Conservation (phyloP, 1,140 invertebrate species). For the Drepana arcuata region DNA sequence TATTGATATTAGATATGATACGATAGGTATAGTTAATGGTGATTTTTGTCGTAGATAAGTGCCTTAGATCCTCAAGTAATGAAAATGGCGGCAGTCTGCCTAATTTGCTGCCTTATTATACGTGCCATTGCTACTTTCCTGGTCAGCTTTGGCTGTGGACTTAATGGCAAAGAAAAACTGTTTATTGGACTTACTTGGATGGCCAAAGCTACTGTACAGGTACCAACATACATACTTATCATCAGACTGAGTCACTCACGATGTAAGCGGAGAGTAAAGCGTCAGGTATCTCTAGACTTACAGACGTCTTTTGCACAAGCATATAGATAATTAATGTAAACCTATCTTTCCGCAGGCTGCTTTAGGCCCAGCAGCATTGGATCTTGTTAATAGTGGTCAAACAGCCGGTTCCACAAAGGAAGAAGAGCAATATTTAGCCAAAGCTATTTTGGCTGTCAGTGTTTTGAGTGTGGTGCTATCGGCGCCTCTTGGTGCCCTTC, state of each 20-base stretch:
- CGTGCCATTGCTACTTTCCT: constrained; percentile 77
- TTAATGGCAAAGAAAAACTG: constrained; percentile 89
- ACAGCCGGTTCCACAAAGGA: constrained; percentile 20
- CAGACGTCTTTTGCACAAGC: constrained; percentile 16
- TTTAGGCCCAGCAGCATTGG: constrained; percentile 83
- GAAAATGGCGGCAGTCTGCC: constrained; percentile 74
- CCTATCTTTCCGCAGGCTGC: constrained; percentile 76
- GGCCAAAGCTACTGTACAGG: constrained; percentile 93
- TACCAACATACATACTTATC: too few species aligned
- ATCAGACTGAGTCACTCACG: too few species aligned
- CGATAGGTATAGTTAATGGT: too few species aligned
- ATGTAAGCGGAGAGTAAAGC: too few species aligned
- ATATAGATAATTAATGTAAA: neutral
- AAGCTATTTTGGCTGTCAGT: constrained; percentile 76
- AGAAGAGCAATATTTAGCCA: constrained; percentile 35
- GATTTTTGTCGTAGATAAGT: too few species aligned
- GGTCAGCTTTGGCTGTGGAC: constrained; percentile 79
- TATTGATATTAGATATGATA: too few species aligned
- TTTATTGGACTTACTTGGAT: constrained; percentile 93
- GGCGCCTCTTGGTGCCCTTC: constrained; percentile 89
- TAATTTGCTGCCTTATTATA: constrained; percentile 73
- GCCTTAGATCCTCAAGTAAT: constrained; percentile 78
- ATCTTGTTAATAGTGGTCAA: constrained; percentile 72
- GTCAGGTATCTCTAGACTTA: too few species aligned
- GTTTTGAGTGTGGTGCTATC: constrained; percentile 92